These are phyloP conservation scores for Cyrtodaria siliqua DNA, from an alignment of 2,888 invertebrate genomes.

Conservation along the genomic window DNA sequence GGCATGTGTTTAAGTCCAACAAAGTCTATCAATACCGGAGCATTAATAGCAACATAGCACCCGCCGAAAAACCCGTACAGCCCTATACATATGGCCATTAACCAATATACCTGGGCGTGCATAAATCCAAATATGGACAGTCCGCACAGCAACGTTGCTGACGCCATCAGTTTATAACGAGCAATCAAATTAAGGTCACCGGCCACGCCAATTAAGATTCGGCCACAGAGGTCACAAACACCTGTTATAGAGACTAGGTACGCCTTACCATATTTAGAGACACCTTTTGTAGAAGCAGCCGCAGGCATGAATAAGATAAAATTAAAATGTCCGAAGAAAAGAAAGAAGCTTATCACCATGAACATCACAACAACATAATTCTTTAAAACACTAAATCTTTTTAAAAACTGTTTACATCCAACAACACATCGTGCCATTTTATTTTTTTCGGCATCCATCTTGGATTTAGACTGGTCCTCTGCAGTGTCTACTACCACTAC, in stretches of 20 bases:
- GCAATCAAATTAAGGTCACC: conserved; percentile 72
- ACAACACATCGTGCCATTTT: conserved; percentile 11
- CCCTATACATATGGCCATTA: conserved; percentile 71
- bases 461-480: conserved; percentile 27
- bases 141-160: conserved; percentile 64
- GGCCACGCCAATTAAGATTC: conserved; percentile 69
- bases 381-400: conserved; percentile 68
- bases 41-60: conserved; percentile 71
- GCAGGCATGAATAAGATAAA: conserved; percentile 77
- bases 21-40: conserved; percentile 77
- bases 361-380: conserved; percentile 71
- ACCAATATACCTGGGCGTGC: conserved; percentile 64
- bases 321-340: conserved; percentile 80
- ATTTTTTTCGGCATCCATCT: conserved; percentile 17
- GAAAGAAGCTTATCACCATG: conserved; percentile 68
- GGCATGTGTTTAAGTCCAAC: conserved; percentile 75
- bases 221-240: conserved; percentile 75
- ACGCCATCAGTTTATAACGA: conserved; percentile 73
- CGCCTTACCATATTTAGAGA: conserved; percentile 71
- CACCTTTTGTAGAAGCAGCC: conserved; percentile 60
- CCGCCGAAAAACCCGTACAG: conserved; percentile 81
- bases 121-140: conserved; percentile 69
- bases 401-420: conserved; percentile 35
- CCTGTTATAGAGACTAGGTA: conserved; percentile 76
- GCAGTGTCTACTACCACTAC: conserved; percentile 23